Evolutionary conservation across 2,113 vertebrate species (phyloP), one percentile per base, ranked within the genome.

Genomic region (Podarcis cretensis): DNA sequence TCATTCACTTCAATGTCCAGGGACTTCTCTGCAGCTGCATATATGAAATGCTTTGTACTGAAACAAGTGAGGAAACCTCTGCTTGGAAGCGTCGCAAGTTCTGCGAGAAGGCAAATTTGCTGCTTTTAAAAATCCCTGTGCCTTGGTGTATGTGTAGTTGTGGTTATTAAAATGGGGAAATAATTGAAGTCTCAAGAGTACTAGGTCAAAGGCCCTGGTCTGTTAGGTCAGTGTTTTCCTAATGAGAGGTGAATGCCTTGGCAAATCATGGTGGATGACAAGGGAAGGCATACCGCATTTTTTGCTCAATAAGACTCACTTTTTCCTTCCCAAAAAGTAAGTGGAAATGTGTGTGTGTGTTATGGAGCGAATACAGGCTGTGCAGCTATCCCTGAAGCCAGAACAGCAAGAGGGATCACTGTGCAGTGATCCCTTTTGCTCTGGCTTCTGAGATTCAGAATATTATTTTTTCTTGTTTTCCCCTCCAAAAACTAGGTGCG

Each of bases 231-330:
- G 21, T 83, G 90, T 89, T 87, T 68, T 87, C 43, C 14, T 84
- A 79, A 75, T 91, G 37, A 5, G 91, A 94, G 80, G 9, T 90
- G 91, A 95, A 87, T 12, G 79, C 68, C 30, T 57, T 25, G 89
- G 54, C 94, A 95, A 96, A 94, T 91, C 87, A 92, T 23, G 89
- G 81, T 32, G 2, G 92, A 93, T 93, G 68, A 95, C 88, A 95
- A 43, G 0, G 0, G 76, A 92, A 92, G 90, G 35, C 35, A 35
- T 35, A 35, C 35, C 2, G 35, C 2, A 35, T 35, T 35, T 35
- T 35, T 35, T 35, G 35, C 35, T 35, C 35, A 35, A 35, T 35
- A 35, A 35, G 35, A 35, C 35, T 35, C 35, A 35, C 35, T 35
- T 35, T 35, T 35, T 35, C 35, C 35, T 35, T 35, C 35, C 35